These are phyloP conservation scores for Coregonus sp. DNA, from an alignment of 2,797 vertebrate genomes.

Conservation along the genomic window DNA sequence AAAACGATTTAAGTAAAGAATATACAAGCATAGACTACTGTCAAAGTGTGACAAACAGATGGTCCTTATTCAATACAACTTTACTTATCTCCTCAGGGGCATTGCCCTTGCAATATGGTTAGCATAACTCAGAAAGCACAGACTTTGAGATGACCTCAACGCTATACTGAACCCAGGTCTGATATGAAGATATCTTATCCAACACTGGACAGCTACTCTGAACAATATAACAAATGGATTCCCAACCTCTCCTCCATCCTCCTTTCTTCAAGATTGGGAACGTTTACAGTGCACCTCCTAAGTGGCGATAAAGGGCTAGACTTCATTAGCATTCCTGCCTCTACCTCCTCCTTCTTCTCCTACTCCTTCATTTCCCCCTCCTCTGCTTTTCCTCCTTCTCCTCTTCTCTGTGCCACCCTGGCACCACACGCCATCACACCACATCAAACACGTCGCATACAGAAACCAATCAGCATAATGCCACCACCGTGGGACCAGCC, in stretches of 20 bases:
- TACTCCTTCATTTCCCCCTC: not conserved
- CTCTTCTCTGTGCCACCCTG: not conserved
- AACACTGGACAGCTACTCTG: not conserved
- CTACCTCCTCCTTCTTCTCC: not conserved
- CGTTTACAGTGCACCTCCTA: not conserved
- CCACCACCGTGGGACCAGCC: conserved; percentile 31
- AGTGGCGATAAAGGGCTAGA: too few relatives aligned
- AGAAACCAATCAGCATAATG: conserved; percentile 47
- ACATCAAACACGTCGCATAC: conserved; percentile 34
- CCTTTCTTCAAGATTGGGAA: not conserved
- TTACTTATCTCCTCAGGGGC: too few relatives aligned
- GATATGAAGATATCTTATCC: conserved; percentile 1
- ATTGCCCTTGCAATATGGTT: not conserved
- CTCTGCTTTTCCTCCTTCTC: not conserved
- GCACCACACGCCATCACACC: conserved; percentile 4
- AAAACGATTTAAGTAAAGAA: too few relatives aligned
- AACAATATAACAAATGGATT: not conserved
- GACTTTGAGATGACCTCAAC: not conserved
- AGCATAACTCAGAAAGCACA: not conserved
- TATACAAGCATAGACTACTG: not conserved
- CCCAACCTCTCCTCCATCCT: not conserved
- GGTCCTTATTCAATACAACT: not conserved
- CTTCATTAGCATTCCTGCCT: not conserved
- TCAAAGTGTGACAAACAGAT: conserved; percentile 7
- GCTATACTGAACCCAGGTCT: not conserved